Conservation (phyloP, 30 jellyfish, hydroid and myxozoan genomes). For the Chironex yamaguchii region DNA sequence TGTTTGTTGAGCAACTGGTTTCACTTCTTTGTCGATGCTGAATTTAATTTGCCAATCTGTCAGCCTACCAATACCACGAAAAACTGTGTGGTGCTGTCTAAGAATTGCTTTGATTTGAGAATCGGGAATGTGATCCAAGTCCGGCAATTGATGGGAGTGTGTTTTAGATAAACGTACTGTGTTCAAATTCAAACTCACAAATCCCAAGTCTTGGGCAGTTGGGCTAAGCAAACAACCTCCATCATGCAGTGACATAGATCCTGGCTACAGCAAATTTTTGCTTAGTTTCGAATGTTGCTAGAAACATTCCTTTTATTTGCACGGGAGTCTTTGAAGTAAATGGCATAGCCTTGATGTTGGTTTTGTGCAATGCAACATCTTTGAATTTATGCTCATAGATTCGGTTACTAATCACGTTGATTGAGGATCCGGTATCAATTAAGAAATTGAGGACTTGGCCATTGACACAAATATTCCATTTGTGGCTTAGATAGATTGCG, state of each 20-base stretch:
- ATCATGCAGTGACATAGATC: constrained; percentile 42
- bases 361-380: constrained; percentile 11
- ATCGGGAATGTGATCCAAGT: constrained; percentile 1
- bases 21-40: constrained; percentile 4
- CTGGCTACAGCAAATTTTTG: constrained; percentile 11
- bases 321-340: constrained; percentile 23
- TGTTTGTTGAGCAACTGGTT: constrained; percentile 61
- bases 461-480: constrained; percentile 10
- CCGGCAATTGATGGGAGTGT: constrained; percentile 23
- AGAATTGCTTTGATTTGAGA: constrained; percentile 13
- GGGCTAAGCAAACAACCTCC: constrained; percentile 66
- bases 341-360: constrained; percentile 21
- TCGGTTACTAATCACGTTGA: constrained; percentile 16
- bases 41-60: constrained; percentile 19
- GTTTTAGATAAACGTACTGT: neutral
- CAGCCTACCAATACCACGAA: constrained; percentile 37
- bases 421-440: constrained; percentile 66
- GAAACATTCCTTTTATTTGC: constrained; percentile 31
- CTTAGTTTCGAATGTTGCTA: constrained; percentile 21
- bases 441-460: constrained; percentile 18
- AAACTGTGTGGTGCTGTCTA: neutral
- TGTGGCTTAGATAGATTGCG: neutral
- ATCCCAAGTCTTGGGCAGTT: constrained; percentile 30
- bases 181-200: constrained; percentile 2
- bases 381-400: constrained; percentile 13